Percentiles rank a stretch among this genome's conserved stretches.
Conservation (phyloP, 2,888 invertebrate species). For the Osmoderma eremita region DNA sequence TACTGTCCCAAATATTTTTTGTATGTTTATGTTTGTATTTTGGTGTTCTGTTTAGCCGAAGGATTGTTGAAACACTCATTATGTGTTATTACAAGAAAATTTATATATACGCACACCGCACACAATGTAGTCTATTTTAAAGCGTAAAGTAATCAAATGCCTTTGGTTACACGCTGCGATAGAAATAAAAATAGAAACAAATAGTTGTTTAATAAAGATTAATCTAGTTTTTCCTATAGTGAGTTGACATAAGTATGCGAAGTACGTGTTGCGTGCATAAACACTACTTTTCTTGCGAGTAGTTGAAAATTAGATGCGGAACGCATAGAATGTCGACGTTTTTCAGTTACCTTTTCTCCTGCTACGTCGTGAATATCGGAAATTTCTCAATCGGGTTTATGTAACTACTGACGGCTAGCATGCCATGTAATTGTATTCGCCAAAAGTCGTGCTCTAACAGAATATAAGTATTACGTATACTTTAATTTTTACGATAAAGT, state of each 20-base stretch:
- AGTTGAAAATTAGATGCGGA: constrained; percentile 30
- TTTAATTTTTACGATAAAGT: constrained; percentile 4
- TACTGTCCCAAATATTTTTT: no score
- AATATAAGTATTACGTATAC: constrained; percentile 19
- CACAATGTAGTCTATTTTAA: no score
- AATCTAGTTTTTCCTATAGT: constrained; percentile 27
- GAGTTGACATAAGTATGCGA: constrained; percentile 34
- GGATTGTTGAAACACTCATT: no score
- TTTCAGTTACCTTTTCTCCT: constrained; percentile 27
- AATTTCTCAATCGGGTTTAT: constrained; percentile 31
- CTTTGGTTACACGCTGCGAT: background rate
- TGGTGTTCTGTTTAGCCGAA: no score
- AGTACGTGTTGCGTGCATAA: constrained; percentile 32
- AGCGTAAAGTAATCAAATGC: no score
- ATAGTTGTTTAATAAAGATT: constrained; percentile 30
- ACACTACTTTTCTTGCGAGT: constrained; percentile 30
- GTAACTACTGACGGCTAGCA: constrained; percentile 15
- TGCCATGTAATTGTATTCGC: constrained; percentile 31
- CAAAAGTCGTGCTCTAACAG: constrained; percentile 30
- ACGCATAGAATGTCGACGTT: constrained; percentile 30
- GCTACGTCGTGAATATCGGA: constrained; percentile 38
- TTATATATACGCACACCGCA: no score
- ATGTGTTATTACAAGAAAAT: no score
- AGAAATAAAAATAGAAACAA: constrained; percentile 11
- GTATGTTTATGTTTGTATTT: no score